Evolutionary conservation across 2,888 invertebrate species (phyloP).

Genomic region (Hyppa rectilinea): DNA sequence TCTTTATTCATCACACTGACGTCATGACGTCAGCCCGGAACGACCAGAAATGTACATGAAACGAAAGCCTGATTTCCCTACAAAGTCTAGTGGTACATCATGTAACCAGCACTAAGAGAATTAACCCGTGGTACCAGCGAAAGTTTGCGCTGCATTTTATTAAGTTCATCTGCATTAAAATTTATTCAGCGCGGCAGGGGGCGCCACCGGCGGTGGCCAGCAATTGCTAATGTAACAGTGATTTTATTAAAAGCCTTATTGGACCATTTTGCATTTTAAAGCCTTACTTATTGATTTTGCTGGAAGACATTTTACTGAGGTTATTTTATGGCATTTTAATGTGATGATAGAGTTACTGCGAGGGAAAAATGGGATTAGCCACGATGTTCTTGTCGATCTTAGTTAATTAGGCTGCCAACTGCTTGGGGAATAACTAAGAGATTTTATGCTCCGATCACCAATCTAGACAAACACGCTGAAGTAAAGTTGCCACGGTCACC

Average conservation of each 20-base stretch:
- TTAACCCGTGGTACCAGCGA: slow-evolving; percentile 29
- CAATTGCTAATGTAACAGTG: slow-evolving; percentile 64
- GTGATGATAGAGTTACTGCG: slow-evolving; percentile 4
- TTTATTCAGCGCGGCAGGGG: slow-evolving; percentile 58
- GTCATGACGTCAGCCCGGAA: not conserved
- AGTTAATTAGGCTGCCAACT: not conserved
- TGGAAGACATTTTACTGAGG: slow-evolving; percentile 15
- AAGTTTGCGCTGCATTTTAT: slow-evolving; percentile 62
- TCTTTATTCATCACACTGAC: not conserved
- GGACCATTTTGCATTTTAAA: slow-evolving; percentile 58
- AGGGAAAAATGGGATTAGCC: not conserved
- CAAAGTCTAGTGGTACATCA: slow-evolving; percentile 24
- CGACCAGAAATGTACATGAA: not conserved
- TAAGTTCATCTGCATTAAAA: slow-evolving; percentile 66
- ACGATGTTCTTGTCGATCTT: slow-evolving; percentile 3
- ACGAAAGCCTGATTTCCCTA: slow-evolving; percentile 14
- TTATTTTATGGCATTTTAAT: slow-evolving; percentile 25
- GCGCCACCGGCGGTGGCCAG: slow-evolving; percentile 45
- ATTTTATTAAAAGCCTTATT: slow-evolving; percentile 62
- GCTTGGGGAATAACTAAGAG: not conserved
- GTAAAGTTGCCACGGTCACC: not conserved
- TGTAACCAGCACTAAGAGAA: slow-evolving; percentile 50
- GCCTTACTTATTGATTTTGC: slow-evolving; percentile 46
- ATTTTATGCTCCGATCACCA: not conserved
- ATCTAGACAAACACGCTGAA: not conserved